Percentiles rank a stretch among this genome's conserved stretches.
Evolutionary conservation across 2,113 vertebrate species (phyloP).

Genomic region (Poeciliopsis retropinna): DNA sequence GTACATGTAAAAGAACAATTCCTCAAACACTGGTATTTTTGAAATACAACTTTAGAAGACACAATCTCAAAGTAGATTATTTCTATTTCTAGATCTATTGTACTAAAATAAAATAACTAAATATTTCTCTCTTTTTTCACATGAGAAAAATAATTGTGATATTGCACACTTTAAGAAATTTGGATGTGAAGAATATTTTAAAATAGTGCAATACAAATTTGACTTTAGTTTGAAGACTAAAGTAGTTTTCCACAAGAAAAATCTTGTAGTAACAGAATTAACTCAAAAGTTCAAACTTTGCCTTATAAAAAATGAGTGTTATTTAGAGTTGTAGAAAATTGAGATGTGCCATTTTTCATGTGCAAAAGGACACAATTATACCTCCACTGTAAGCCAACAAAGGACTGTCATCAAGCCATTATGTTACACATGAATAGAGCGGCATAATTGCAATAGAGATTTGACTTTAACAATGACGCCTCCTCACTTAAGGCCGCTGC

Average conservation of each 20-base stretch:
- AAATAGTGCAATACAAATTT: background rate
- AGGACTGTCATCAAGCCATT: conserved; percentile 74
- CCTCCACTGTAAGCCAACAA: conserved; percentile 72
- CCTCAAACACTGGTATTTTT: background rate
- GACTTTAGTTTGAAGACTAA: conserved; percentile 1
- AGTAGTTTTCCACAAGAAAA: background rate
- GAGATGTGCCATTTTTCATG: conserved; percentile 63
- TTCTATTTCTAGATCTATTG: background rate
- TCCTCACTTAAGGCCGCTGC: conserved; percentile 69
- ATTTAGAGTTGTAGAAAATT: conserved; percentile 54
- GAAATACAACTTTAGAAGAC: background rate
- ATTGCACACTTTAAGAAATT: background rate
- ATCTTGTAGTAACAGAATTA: background rate
- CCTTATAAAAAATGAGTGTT: conserved; percentile 17
- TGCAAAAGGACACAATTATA: conserved; percentile 73
- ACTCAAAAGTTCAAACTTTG: conserved; percentile 21
- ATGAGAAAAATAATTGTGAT: background rate
- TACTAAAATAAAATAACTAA: background rate
- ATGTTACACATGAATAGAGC: conserved; percentile 76
- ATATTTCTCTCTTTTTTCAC: background rate
- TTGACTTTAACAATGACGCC: conserved; percentile 72
- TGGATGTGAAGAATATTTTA: background rate
- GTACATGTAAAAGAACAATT: background rate
- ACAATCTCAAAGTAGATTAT: background rate
- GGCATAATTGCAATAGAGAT: conserved; percentile 75